Evolutionary conservation across 2,888 invertebrate species (phyloP), one percentile per base, ranked within the genome.

Genomic region (Acanthoscelides obtectus): DNA sequence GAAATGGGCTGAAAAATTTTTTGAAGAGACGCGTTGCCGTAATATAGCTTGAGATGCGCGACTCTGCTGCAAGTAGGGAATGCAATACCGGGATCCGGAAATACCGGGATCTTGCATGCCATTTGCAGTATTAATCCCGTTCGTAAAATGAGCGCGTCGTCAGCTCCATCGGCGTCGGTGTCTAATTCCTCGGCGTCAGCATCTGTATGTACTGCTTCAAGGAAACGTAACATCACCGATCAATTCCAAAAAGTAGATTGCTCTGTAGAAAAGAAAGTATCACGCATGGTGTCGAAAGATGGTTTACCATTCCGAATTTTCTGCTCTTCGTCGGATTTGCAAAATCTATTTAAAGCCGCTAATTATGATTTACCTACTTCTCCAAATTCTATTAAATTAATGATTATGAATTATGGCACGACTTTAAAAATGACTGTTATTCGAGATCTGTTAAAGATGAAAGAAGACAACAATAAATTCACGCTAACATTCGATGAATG

Each of bases 351-450:
- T 63, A 63, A 63, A 63, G 63, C 63, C 19, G 63, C 12, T 63
- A 67, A 64, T 45, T 45, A 70, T 63, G 63, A 67, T 22, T 63
- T 70, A 66, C 66, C 63, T 12, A 63, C 70, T 70, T 70, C 22
- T 25, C 66, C 66, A 25, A 70, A 70, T 20, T 66, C 66, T 1
- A 70, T 70, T 19, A 67, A 27, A 63, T 63, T 67, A 1, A 70
- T 70, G 67, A 64, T 70, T 45, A 70, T 70, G 70, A 70, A 70
- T 67, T 67, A 45, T 45, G 70, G 67, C 25, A 70, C 22, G 67
- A 70, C 67, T 67, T 2, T 70, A 63, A 70, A 70, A 70, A 66
- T 70, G 22, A 70, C 8, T 2, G 21, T 70, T 67, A 67, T 67
- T 5, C 70, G n/a, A 22, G 70, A 70, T 17, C 45, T 67, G 20